Percentiles rank a stretch among this genome's conserved stretches.
Conservation (phyloP, 2,888 invertebrate species). For the Sinelater perroti region DNA sequence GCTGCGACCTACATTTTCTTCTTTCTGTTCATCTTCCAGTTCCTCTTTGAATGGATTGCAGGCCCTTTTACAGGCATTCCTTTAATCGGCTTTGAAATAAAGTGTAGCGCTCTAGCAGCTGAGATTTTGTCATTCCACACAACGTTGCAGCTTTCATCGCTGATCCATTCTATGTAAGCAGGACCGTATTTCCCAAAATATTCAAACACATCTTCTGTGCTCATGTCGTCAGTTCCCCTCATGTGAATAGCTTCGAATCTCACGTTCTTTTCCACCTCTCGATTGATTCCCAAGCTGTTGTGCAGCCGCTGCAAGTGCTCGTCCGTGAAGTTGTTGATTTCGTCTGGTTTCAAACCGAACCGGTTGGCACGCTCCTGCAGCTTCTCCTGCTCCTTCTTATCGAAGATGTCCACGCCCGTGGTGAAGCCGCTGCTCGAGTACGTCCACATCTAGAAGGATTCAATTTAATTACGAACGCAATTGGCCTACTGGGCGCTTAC, state of each 20-base stretch:
- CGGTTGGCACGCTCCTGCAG: slow-evolving; percentile 66
- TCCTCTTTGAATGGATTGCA: slow-evolving; percentile 51
- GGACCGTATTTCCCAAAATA: slow-evolving; percentile 82
- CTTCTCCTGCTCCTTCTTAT: slow-evolving; percentile 63
- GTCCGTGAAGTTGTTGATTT: slow-evolving; percentile 58
- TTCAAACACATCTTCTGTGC: slow-evolving; percentile 79
- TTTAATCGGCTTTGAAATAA: slow-evolving; percentile 63
- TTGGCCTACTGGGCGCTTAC: too few relatives aligned
- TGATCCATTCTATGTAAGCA: slow-evolving; percentile 82
- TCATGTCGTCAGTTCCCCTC: slow-evolving; percentile 78
- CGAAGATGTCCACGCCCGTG: slow-evolving; percentile 63
- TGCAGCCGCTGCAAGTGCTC: slow-evolving; percentile 57
- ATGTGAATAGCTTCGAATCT: slow-evolving; percentile 80
- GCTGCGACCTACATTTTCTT: slow-evolving; percentile 43
- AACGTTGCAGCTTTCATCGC: slow-evolving; percentile 79
- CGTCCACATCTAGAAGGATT: slow-evolving; percentile 48
- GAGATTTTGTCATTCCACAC: slow-evolving; percentile 69
- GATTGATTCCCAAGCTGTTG: slow-evolving; percentile 66
- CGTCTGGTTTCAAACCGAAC: slow-evolving; percentile 63
- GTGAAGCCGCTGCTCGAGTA: slow-evolving; percentile 59
- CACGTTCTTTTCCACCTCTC: slow-evolving; percentile 69
- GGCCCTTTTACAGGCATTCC: slow-evolving; percentile 45
- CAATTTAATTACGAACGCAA: too few relatives aligned
- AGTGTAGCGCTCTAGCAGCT: slow-evolving; percentile 68
- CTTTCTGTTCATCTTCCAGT: slow-evolving; percentile 14